phyloP scores from a whole-genome alignment of 2,888 invertebrate species.

The Diplazon laetatorius region DNA sequence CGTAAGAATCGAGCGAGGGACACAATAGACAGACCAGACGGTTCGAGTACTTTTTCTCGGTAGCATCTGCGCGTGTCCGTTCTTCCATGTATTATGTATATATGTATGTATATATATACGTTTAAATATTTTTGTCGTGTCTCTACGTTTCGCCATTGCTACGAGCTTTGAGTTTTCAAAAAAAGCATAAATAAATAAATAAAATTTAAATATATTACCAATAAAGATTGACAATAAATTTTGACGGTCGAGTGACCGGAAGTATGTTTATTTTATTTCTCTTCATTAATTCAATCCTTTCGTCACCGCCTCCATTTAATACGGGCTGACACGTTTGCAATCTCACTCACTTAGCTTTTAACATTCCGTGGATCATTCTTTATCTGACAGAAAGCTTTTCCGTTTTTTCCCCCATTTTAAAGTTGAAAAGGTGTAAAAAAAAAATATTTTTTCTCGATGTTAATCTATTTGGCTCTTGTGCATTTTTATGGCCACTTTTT shows the following conservation, averaged over 20 bases:
- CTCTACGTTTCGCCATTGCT: not conserved
- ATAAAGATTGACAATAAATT: not conserved
- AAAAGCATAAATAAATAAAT: too few species aligned
- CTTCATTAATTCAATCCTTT: not conserved
- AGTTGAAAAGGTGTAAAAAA: constrained; percentile 1
- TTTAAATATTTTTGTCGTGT: constrained; percentile 4
- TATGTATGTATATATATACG: too few species aligned
- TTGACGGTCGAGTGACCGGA: not conserved
- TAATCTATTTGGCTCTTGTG: constrained; percentile 10
- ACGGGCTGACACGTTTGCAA: not conserved
- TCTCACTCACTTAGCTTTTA: not conserved
- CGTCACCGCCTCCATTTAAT: not conserved
- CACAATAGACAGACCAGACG: constrained; percentile 7
- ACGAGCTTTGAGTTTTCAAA: not conserved
- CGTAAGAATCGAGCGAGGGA: constrained; percentile 12
- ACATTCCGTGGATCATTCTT: too few species aligned
- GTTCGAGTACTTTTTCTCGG: not conserved
- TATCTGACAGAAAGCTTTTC: too few species aligned
- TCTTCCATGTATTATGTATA: too few species aligned
- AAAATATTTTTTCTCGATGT: constrained; percentile 1
- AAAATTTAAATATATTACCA: not conserved
- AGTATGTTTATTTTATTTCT: not conserved
- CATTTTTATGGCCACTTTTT: not conserved
- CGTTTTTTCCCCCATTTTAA: not conserved
- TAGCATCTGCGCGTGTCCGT: constrained; percentile 9